A percentile compares a stretch with the other conserved stretches of the same genome.
phyloP scores from a whole-genome alignment of 2,888 invertebrate species.

The Quadriops clusia region DNA sequence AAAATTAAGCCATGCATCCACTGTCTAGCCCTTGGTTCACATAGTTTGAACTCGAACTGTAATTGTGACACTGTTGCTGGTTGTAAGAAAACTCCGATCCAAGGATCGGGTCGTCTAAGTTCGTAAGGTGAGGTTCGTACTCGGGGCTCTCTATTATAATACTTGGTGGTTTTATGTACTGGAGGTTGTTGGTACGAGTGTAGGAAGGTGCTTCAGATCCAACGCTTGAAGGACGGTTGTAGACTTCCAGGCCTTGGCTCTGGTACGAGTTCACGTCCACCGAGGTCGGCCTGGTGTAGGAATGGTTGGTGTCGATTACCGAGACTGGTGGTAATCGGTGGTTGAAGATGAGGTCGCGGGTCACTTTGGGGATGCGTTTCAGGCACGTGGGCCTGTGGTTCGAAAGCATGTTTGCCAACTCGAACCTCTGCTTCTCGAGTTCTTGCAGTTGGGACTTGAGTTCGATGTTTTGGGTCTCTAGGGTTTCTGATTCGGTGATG shows the following conservation, averaged over 20 bases:
- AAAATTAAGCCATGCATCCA: slow-evolving; percentile 48
- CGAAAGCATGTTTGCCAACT: slow-evolving; percentile 68
- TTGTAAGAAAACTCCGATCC: slow-evolving; percentile 14
- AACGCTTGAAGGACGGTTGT: slow-evolving; percentile 26
- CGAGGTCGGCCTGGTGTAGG: slow-evolving; percentile 30
- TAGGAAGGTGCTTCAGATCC: slow-evolving; percentile 20
- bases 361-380: slow-evolving; percentile 30
- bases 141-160: slow-evolving; percentile 41
- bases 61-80: slow-evolving; percentile 44
- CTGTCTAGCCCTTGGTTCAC: slow-evolving; percentile 45
- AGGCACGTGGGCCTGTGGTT: slow-evolving; percentile 62
- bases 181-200: slow-evolving; percentile 20
- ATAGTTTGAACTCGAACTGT: slow-evolving; percentile 43
- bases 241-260: slow-evolving; percentile 22
- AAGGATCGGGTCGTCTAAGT: slow-evolving; percentile 37
- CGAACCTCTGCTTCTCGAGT: slow-evolving; percentile 65
- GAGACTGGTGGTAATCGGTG: slow-evolving; percentile 30
- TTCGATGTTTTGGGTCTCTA: slow-evolving; percentile 76
- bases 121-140: slow-evolving; percentile 41
- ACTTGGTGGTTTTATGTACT: slow-evolving; percentile 28
- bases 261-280: slow-evolving; percentile 17
- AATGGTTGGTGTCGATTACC: slow-evolving; percentile 30
- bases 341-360: slow-evolving; percentile 26
- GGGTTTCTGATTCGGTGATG: slow-evolving; percentile 72
- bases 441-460: slow-evolving; percentile 73